phyloP scores from a whole-genome alignment of 2,888 invertebrate species.

The Hypselothyrea guttata region DNA sequence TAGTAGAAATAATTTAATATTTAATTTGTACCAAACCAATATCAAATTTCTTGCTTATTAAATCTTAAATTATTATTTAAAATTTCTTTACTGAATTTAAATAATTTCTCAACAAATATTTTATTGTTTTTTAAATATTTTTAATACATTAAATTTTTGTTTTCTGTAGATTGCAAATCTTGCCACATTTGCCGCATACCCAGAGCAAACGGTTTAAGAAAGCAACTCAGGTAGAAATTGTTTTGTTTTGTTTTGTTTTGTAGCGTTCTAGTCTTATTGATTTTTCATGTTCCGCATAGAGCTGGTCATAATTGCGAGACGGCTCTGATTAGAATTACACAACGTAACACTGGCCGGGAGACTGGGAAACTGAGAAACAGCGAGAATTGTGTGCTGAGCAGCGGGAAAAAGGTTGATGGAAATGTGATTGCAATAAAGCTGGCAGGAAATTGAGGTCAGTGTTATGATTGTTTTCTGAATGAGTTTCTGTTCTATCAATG shows the following conservation, averaged over 20 bases:
- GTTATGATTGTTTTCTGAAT: constrained; percentile 76
- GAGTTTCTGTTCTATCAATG: constrained; percentile 45
- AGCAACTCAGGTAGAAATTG: constrained; percentile 6
- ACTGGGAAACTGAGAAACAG: constrained; percentile 13
- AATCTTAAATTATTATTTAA: no score
- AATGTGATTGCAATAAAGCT: constrained; percentile 67
- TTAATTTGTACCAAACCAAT: no score
- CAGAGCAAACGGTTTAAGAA: background rate
- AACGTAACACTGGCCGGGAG: constrained; percentile 6
- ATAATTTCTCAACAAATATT: no score
- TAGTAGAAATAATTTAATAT: no score
- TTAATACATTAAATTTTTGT: no score
- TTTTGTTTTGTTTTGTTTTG: background rate
- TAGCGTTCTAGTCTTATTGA: constrained; percentile 65
- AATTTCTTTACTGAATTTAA: no score
- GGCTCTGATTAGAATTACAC: constrained; percentile 69
- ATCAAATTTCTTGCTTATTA: no score
- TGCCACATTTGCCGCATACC: background rate
- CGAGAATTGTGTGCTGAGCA: background rate
- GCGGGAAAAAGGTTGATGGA: constrained; percentile 38
- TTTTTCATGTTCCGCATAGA: constrained; percentile 62
- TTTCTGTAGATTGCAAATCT: background rate
- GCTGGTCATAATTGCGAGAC: constrained; percentile 64
- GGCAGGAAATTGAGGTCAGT: constrained; percentile 77
- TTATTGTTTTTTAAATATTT: no score